A percentile compares a stretch with the other conserved stretches of the same genome.
These are phyloP conservation scores for Tenualosa thibaudeaui DNA, from an alignment of 2,797 vertebrate genomes.

Conservation along the genomic window DNA sequence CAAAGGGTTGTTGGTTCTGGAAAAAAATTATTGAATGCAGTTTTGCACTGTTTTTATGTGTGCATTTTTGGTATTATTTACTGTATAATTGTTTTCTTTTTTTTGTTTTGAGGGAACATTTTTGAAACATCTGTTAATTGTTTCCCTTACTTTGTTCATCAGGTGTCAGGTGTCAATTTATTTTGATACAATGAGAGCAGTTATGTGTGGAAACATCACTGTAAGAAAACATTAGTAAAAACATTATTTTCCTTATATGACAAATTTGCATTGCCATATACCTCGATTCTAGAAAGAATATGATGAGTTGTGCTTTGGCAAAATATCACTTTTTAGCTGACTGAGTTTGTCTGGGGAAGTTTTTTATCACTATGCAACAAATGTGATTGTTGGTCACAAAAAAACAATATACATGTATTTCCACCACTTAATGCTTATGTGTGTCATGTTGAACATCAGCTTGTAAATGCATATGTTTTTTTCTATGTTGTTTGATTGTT, in stretches of 20 bases:
- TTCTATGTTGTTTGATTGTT: slow-evolving; percentile 3
- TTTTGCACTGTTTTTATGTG: slow-evolving; percentile 10
- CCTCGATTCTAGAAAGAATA: not conserved
- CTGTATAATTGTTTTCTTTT: slow-evolving; percentile 26
- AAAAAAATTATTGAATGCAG: slow-evolving; percentile 26
- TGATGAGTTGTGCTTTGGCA: slow-evolving; percentile 8
- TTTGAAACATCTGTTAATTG: slow-evolving; percentile 24
- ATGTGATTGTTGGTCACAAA: not conserved
- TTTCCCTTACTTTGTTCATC: slow-evolving; percentile 21
- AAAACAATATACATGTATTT: not conserved
- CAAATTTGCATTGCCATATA: not conserved
- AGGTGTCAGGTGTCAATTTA: not conserved
- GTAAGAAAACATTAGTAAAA: not conserved
- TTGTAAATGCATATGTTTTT: not conserved
- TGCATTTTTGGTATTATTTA: not conserved
- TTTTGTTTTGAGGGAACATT: not conserved
- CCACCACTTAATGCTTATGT: slow-evolving; percentile 5
- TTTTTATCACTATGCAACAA: slow-evolving; percentile 19
- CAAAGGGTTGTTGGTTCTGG: slow-evolving; percentile 18
- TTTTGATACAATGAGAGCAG: not conserved
- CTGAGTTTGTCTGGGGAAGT: not conserved
- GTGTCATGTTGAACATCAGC: not conserved
- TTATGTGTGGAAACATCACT: slow-evolving; percentile 15
- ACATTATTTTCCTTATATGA: not conserved
- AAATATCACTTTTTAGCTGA: slow-evolving; percentile 4